Percentiles rank a stretch among this genome's conserved stretches.
These are phyloP conservation scores for Indicator maculatus DNA, from an alignment of 2,113 vertebrate genomes.

Conservation along the genomic window DNA sequence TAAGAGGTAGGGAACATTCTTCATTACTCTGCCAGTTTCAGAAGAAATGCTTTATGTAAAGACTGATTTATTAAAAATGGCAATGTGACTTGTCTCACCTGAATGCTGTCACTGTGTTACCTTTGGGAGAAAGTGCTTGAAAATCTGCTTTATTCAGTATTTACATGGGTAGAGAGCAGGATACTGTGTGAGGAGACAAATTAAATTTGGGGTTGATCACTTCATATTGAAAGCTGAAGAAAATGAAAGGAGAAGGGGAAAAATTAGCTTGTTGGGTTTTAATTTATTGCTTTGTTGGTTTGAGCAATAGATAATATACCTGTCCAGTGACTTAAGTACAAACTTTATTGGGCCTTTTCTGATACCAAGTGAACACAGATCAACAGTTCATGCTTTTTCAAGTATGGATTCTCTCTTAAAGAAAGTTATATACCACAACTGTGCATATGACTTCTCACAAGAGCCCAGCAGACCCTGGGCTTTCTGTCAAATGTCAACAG, in stretches of 20 bases:
- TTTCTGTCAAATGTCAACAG: background rate
- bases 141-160: background rate
- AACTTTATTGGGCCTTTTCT: background rate
- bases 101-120: background rate
- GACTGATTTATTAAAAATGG: background rate
- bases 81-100: background rate
- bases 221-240: background rate
- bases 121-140: background rate
- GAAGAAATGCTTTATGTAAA: background rate
- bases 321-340: background rate
- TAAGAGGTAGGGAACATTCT: background rate
- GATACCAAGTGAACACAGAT: background rate
- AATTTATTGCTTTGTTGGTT: slow-evolving; percentile 10
- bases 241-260: background rate
- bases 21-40: background rate
- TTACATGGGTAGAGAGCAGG: background rate
- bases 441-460: background rate
- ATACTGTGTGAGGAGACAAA: background rate
- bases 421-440: background rate
- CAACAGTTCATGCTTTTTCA: background rate
- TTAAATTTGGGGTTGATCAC: background rate
- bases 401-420: background rate
- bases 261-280: background rate
- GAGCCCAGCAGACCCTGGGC: background rate
- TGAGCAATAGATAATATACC: background rate